Percentiles rank a stretch among this genome's conserved stretches.
phyloP scores from a whole-genome alignment of 2,797 vertebrate species.

The Ispidina lecontei region DNA sequence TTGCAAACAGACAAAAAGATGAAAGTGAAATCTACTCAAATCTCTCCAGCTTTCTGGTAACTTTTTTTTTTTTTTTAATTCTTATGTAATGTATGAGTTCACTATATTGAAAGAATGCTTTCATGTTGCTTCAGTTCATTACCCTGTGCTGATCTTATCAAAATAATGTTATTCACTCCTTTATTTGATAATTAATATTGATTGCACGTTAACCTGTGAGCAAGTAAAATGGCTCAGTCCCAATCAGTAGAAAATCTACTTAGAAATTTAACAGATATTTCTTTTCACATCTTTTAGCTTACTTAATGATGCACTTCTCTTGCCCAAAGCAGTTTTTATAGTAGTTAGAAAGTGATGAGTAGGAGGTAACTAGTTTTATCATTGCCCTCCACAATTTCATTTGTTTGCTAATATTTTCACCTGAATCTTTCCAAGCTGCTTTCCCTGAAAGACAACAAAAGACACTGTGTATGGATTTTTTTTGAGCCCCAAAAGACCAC shows the following conservation, averaged over 20 bases:
- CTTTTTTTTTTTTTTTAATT: background rate
- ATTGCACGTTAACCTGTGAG: background rate
- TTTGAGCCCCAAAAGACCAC: background rate
- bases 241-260: background rate
- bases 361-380: background rate
- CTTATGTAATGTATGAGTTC: background rate
- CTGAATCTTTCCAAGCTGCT: background rate
- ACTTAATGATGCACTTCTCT: background rate
- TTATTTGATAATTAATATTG: slow-evolving; percentile 31
- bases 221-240: background rate
- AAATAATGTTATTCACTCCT: background rate
- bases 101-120: background rate
- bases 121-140: slow-evolving; percentile 9
- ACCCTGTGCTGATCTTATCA: background rate
- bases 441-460: background rate
- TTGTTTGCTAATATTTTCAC: background rate
- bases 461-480: background rate
- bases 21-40: background rate
- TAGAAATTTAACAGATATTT: slow-evolving; percentile 18
- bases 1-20: background rate
- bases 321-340: background rate
- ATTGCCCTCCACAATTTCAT: background rate
- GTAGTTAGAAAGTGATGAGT: background rate
- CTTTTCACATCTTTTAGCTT: background rate
- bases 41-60: background rate